Percentiles rank a stretch among this genome's conserved stretches.
phyloP scores from a whole-genome alignment of 1,140 invertebrate species.

The Copidosoma floridanum region DNA sequence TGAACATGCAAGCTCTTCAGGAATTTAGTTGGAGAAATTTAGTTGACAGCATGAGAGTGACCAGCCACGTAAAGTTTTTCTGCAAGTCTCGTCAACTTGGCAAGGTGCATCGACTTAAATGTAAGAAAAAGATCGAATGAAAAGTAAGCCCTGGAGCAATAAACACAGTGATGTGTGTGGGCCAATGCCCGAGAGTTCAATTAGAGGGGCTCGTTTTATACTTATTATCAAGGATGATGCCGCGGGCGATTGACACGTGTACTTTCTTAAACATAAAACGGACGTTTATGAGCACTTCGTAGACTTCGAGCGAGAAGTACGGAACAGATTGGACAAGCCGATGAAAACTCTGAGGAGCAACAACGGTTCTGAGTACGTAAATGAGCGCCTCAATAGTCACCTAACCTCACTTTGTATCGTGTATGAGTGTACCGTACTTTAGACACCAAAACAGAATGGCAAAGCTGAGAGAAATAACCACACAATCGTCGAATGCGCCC shows the following conservation, averaged over 20 bases:
- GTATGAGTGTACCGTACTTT: conserved; percentile 31
- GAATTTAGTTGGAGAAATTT: not conserved
- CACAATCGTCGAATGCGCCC: conserved; percentile 47
- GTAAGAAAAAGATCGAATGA: not conserved
- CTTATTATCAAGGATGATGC: conserved; percentile 40
- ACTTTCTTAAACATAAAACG: conserved; percentile 40
- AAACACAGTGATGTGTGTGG: conserved; percentile 39
- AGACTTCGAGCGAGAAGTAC: conserved; percentile 20
- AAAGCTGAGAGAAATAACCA: conserved; percentile 39
- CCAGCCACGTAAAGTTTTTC: not conserved
- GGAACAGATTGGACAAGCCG: conserved; percentile 22
- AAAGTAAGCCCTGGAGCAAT: conserved; percentile 12
- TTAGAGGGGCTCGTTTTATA: conserved; percentile 37
- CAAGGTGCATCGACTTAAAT: conserved; percentile 13
- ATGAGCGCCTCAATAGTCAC: conserved; percentile 12
- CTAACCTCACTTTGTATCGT: conserved; percentile 18
- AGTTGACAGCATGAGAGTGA: not conserved
- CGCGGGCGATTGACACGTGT: conserved; percentile 31
- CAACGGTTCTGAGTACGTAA: conserved; percentile 29
- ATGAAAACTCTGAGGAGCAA: conserved; percentile 32
- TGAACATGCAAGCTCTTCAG: not conserved
- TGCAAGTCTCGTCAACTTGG: conserved; percentile 15
- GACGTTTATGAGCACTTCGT: conserved; percentile 34
- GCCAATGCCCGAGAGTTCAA: conserved; percentile 34
- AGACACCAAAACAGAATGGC: conserved; percentile 51